phyloP scores from a whole-genome alignment of 2,113 vertebrate species.

The Rhinoptilus africanus region DNA sequence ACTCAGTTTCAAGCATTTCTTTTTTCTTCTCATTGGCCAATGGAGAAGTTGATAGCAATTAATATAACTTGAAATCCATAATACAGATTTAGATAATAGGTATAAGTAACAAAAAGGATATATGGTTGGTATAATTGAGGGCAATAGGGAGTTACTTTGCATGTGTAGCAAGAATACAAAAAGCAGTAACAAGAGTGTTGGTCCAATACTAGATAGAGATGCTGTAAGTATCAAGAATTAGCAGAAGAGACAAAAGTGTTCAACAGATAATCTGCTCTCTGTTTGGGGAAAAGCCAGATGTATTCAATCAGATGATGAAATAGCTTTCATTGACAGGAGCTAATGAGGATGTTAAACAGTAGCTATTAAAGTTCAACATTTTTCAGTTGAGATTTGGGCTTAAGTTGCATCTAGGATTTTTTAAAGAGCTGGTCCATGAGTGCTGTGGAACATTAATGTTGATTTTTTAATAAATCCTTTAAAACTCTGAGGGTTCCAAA shows the following conservation, averaged over 20 bases:
- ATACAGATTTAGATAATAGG: not conserved
- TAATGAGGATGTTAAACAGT: not conserved
- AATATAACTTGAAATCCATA: not conserved
- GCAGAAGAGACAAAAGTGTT: not conserved
- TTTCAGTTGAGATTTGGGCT: not conserved
- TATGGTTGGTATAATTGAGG: not conserved
- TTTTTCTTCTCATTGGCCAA: not conserved
- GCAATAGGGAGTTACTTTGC: not conserved
- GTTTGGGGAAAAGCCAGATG: not conserved
- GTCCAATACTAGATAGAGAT: not conserved
- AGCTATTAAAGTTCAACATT: not conserved
- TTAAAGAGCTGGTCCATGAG: not conserved
- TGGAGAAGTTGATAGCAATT: not conserved
- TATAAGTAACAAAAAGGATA: not conserved
- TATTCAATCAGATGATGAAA: not conserved
- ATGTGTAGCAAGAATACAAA: not conserved
- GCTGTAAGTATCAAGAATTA: not conserved
- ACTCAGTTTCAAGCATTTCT: not conserved
- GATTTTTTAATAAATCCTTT: slow-evolving; percentile 19
- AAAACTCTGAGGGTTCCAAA: not conserved
- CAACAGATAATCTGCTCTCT: not conserved
- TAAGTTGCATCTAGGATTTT: not conserved
- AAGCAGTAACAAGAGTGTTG: not conserved
- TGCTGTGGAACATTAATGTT: not conserved
- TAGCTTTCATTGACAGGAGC: not conserved